Percentiles rank a stretch among this genome's conserved stretches.
Conservation (phyloP, 2,113 vertebrate genomes). For the Hydropotes inermis region DNA sequence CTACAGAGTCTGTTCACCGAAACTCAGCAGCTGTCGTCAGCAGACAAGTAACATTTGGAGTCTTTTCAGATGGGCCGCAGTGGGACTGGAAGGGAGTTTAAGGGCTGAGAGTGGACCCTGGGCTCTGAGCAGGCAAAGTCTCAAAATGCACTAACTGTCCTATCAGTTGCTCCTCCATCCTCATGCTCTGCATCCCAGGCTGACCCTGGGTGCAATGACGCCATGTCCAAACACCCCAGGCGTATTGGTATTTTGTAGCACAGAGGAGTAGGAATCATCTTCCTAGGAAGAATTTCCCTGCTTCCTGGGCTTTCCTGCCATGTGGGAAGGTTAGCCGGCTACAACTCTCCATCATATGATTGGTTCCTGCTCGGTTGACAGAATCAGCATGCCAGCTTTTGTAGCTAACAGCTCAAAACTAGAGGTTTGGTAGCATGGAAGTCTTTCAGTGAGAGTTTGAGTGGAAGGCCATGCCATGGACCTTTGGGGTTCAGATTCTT, state of each 20-base stretch:
- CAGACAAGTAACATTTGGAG: background rate
- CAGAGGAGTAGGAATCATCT: background rate
- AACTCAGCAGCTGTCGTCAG: background rate
- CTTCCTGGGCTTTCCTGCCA: background rate
- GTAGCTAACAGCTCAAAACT: background rate
- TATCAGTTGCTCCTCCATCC: background rate
- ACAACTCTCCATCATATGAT: rapidly evolving
- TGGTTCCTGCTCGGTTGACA: background rate
- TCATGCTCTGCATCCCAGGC: background rate
- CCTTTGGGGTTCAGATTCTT: background rate
- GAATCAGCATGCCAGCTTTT: background rate
- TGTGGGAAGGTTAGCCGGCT: background rate
- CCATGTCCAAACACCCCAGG: background rate
- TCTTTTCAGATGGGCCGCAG: background rate
- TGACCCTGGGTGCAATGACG: background rate
- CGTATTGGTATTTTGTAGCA: background rate
- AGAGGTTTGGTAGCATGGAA: background rate
- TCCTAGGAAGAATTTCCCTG: background rate
- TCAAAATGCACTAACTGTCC: background rate
- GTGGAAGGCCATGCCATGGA: background rate
- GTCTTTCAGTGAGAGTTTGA: background rate
- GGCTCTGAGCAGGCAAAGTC: background rate
- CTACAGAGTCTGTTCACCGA: background rate
- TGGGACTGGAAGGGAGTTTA: background rate
- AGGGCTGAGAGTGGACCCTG: background rate